These are phyloP conservation scores for Acrobasis consociella DNA, from an alignment of 2,888 invertebrate genomes.

Conservation along the genomic window DNA sequence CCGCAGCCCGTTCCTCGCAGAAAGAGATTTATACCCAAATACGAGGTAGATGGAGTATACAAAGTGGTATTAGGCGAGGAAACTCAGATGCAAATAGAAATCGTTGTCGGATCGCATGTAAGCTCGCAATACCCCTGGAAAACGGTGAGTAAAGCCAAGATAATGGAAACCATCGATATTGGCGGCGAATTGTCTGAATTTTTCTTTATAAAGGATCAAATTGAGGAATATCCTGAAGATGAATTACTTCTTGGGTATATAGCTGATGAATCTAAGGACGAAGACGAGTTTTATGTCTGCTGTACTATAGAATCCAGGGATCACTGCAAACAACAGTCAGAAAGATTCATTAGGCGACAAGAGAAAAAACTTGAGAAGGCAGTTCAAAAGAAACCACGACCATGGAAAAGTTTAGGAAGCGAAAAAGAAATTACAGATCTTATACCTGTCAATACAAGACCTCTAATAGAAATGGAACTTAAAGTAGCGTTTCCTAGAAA, in stretches of 20 bases:
- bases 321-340: conserved; percentile 75
- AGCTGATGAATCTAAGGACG: conserved; percentile 82
- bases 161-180: conserved; percentile 84
- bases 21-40: conserved; percentile 74
- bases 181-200: conserved; percentile 79
- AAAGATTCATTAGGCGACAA: conserved; percentile 80
- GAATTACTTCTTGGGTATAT: conserved; percentile 86
- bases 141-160: conserved; percentile 81
- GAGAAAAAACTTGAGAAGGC: conserved; percentile 82
- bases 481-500: conserved; percentile 84
- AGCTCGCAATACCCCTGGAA: conserved; percentile 90
- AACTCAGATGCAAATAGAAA: conserved; percentile 84
- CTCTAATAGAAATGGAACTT: conserved; percentile 86
- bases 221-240: conserved; percentile 66
- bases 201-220: conserved; percentile 56
- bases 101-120: conserved; percentile 86
- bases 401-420: conserved; percentile 86
- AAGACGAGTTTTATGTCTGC: conserved; percentile 88
- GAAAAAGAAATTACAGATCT: conserved; percentile 84
- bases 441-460: conserved; percentile 76
- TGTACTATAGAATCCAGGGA: conserved; percentile 81
- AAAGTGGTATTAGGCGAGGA: conserved; percentile 79
- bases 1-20: conserved; percentile 55
- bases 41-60: conserved; percentile 81
- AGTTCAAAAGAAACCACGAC: conserved; percentile 78